phyloP scores from a whole-genome alignment of 2,797 vertebrate species.

The Dendrocincla tyrannina region DNA sequence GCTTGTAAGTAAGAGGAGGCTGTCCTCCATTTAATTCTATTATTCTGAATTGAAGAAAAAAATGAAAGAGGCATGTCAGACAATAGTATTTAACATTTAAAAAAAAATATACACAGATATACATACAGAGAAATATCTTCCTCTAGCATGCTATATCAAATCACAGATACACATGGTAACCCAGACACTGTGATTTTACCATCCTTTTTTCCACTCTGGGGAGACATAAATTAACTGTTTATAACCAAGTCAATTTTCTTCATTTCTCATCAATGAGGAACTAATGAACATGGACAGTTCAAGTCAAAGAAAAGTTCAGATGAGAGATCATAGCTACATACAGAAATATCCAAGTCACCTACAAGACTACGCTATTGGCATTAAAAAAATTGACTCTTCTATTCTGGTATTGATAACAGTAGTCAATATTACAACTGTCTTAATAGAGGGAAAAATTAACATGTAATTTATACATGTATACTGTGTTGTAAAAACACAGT shows the following conservation, averaged over 20 bases:
- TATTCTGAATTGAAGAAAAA: conserved; percentile 80
- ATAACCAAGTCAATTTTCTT: not conserved
- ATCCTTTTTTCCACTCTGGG: not conserved
- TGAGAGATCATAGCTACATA: not conserved
- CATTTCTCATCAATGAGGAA: not conserved
- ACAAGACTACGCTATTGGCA: not conserved
- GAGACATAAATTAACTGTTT: not conserved
- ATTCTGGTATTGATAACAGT: not conserved
- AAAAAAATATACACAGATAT: not conserved
- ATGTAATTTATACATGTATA: not conserved
- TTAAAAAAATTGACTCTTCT: not conserved
- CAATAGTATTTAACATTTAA: not conserved
- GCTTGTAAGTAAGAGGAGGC: conserved; percentile 95
- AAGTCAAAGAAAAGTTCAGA: not conserved
- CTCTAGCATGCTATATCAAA: not conserved
- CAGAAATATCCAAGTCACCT: not conserved
- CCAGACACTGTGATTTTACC: not conserved
- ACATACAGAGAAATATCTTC: not conserved
- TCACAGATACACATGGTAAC: not conserved
- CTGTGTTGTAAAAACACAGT: not conserved
- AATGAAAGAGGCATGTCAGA: not conserved
- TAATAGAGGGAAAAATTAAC: not conserved
- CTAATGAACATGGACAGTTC: not conserved
- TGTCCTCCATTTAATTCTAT: conserved; percentile 96
- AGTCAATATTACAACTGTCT: not conserved